Evolutionary conservation across 2,797 vertebrate genomes (phyloP).

Genomic region (Pangasius larnaudii): DNA sequence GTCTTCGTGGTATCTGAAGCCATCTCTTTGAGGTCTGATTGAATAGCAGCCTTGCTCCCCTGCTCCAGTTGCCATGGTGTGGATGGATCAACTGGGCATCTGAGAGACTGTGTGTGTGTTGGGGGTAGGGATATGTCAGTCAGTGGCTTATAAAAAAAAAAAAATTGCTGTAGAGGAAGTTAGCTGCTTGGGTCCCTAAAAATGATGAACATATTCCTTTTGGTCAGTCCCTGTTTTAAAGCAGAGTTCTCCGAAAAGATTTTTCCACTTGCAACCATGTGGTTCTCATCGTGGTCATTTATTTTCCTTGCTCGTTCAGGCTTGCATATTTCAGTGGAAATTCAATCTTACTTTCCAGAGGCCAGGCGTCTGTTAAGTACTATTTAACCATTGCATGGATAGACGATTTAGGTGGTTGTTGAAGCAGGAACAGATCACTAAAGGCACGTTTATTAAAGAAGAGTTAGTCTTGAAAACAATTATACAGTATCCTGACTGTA

Average conservation of each 20-base stretch:
- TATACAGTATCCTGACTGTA: not conserved
- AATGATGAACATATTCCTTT: conserved; percentile 29
- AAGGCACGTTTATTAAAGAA: not conserved
- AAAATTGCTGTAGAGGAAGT: conserved; percentile 38
- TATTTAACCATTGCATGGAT: conserved; percentile 25
- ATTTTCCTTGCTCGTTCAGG: conserved; percentile 66
- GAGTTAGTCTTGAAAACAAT: not conserved
- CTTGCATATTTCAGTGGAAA: conserved; percentile 71
- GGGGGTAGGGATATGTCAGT: conserved; percentile 55
- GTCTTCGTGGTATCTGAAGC: conserved; percentile 17
- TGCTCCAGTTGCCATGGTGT: conserved; percentile 49
- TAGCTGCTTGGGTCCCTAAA: conserved; percentile 32
- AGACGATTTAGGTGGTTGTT: conserved; percentile 30
- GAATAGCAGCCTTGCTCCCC: conserved; percentile 24
- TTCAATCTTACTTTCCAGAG: conserved; percentile 61
- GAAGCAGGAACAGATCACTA: conserved; percentile 47
- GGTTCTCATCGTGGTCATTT: conserved; percentile 74
- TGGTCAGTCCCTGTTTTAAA: conserved; percentile 30
- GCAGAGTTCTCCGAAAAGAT: conserved; percentile 24
- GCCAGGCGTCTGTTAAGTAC: conserved; percentile 29
- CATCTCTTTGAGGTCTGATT: conserved; percentile 30
- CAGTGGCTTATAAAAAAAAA: conserved; percentile 32
- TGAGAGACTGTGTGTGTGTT: conserved; percentile 35
- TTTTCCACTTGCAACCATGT: conserved; percentile 68
- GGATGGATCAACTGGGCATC: conserved; percentile 43